These are phyloP conservation scores for Tupiocoris notatus DNA, from an alignment of 2,888 invertebrate species.

Conservation along the genomic window DNA sequence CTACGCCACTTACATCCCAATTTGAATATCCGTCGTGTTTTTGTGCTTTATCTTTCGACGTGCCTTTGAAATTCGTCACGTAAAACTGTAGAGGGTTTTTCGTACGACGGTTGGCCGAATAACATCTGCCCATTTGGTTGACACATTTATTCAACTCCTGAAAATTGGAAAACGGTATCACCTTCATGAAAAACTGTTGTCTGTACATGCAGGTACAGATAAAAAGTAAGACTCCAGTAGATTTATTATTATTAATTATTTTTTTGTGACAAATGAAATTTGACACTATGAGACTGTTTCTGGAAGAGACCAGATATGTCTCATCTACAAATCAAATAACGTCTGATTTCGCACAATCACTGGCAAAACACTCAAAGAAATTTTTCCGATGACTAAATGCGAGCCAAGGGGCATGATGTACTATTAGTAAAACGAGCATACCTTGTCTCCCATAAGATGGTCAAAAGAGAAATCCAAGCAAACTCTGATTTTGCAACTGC, in stretches of 20 bases:
- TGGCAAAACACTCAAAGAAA: too few relatives aligned
- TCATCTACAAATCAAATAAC: too few relatives aligned
- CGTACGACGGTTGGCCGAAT: conserved; percentile 84
- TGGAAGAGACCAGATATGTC: too few relatives aligned
- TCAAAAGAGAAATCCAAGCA: conserved; percentile 91
- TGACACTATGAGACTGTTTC: too few relatives aligned
- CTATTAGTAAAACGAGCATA: too few relatives aligned
- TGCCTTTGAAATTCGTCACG: conserved; percentile 75
- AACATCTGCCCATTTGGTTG: conserved; percentile 86
- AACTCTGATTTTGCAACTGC: conserved; percentile 67
- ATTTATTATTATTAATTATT: too few relatives aligned
- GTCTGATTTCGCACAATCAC: too few relatives aligned
- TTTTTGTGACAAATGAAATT: too few relatives aligned
- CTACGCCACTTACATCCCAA: conserved; percentile 92
- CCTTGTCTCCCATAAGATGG: conserved; percentile 68
- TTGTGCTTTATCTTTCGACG: conserved; percentile 70
- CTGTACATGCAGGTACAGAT: neutral
- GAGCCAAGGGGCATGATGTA: too few relatives aligned
- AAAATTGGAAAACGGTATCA: conserved; percentile 45
- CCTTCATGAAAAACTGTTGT: neutral
- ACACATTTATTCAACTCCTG: conserved; percentile 81
- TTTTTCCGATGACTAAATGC: too few relatives aligned
- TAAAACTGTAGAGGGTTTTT: conserved; percentile 76
- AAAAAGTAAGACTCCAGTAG: neutral
- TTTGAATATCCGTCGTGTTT: conserved; percentile 83